phyloP scores from a whole-genome alignment of 2,113 vertebrate species.

The Xenopus borealis region DNA sequence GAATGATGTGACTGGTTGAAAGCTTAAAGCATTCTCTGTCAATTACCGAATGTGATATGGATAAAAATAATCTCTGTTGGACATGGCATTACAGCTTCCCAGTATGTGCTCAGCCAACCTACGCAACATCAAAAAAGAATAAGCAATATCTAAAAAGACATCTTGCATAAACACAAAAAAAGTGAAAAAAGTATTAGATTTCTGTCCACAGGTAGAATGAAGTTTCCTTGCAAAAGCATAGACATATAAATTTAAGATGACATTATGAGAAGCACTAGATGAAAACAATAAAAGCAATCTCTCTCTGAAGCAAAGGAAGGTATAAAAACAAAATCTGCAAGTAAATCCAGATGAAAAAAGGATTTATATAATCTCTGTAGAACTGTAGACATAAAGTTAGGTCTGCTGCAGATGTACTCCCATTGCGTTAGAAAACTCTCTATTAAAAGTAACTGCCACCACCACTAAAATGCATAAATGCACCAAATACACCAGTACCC shows the following conservation, averaged over 20 bases:
- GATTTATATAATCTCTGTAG: slow-evolving; percentile 38
- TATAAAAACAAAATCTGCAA: slow-evolving; percentile 35
- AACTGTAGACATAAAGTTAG: slow-evolving; percentile 21
- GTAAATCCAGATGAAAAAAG: slow-evolving; percentile 26
- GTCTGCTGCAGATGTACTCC: slow-evolving; percentile 3
- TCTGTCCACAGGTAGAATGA: slow-evolving; percentile 30
- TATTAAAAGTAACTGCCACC: background rate
- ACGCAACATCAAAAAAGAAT: slow-evolving; percentile 1
- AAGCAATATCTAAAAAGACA: slow-evolving; percentile 5
- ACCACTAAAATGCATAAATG: no score
- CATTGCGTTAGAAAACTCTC: background rate
- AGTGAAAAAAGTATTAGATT: slow-evolving; percentile 17
- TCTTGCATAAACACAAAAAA: slow-evolving; percentile 7
- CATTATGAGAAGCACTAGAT: slow-evolving; percentile 8
- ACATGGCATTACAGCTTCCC: no score
- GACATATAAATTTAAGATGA: slow-evolving; percentile 20
- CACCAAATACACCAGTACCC: no score
- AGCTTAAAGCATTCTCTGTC: no score
- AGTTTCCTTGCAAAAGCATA: slow-evolving; percentile 18
- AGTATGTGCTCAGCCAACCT: background rate
- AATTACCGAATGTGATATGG: no score
- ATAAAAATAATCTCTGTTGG: no score
- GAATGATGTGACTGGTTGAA: no score
- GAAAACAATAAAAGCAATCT: slow-evolving; percentile 21
- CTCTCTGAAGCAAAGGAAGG: slow-evolving; percentile 16